These are phyloP conservation scores for Cephus sareptanus DNA, from an alignment of 2,888 invertebrate genomes.

Conservation along the genomic window DNA sequence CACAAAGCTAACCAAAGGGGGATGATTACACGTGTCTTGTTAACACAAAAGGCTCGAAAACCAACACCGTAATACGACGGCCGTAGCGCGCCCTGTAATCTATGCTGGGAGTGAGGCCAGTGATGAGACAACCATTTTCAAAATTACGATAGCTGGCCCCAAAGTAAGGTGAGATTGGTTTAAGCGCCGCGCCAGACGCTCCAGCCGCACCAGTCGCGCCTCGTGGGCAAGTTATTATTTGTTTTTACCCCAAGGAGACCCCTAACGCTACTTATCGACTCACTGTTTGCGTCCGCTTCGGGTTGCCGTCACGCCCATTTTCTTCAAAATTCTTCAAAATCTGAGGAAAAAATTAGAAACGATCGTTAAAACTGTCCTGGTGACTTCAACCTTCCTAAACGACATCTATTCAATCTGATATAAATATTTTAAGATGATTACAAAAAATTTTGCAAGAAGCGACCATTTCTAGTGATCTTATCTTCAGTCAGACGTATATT, in stretches of 20 bases:
- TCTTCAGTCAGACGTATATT: background rate
- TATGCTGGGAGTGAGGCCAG: slow-evolving; percentile 33
- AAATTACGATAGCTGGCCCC: slow-evolving; percentile 54
- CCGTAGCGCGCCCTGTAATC: slow-evolving; percentile 63
- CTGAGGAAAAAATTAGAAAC: background rate
- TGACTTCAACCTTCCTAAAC: background rate
- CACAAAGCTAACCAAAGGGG: slow-evolving; percentile 8
- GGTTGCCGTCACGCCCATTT: background rate
- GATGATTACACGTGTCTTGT: slow-evolving; percentile 66
- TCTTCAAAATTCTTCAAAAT: background rate
- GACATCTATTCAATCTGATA: background rate
- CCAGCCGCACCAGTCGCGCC: slow-evolving; percentile 26
- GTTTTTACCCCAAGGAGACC: slow-evolving; percentile 57
- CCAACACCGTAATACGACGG: slow-evolving; percentile 66
- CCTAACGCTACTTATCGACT: slow-evolving; percentile 56
- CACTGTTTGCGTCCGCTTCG: slow-evolving; percentile 45
- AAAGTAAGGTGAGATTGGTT: slow-evolving; percentile 51
- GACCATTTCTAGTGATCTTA: background rate
- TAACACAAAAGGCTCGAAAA: slow-evolving; percentile 67
- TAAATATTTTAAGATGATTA: background rate
- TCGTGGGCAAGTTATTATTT: slow-evolving; percentile 58
- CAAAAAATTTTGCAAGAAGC: background rate
- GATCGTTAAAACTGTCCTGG: background rate
- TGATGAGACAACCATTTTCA: slow-evolving; percentile 64
- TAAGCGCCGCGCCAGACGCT: slow-evolving; percentile 7